Evolutionary conservation across 2,888 invertebrate genomes (phyloP).

Genomic region (Molorchus minor): DNA sequence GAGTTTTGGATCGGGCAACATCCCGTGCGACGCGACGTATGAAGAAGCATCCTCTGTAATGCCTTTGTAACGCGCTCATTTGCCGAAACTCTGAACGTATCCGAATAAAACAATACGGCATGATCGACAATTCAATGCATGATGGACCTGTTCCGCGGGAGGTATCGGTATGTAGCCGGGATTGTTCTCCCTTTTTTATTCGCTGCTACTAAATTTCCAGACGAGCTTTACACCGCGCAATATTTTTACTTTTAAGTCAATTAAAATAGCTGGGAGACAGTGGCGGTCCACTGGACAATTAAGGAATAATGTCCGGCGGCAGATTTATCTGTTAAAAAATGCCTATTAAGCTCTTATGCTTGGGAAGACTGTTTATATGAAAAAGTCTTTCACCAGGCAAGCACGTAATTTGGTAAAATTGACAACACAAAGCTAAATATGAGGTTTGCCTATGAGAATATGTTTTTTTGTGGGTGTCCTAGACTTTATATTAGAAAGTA

Average conservation of each 20-base stretch:
- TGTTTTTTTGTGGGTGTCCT: too few species aligned
- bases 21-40: constrained; percentile 31
- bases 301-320: too few species aligned
- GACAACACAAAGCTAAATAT: too few species aligned
- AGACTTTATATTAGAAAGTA: too few species aligned
- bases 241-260: constrained; percentile 52
- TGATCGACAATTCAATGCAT: constrained; percentile 58
- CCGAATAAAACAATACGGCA: constrained; percentile 56
- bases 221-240: constrained; percentile 47
- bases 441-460: too few species aligned
- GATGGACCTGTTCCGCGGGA: constrained; percentile 54
- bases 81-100: constrained; percentile 58
- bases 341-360: too few species aligned
- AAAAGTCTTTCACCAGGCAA: too few species aligned
- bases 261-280: constrained; percentile 47
- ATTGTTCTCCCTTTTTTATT: constrained; percentile 49
- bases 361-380: too few species aligned
- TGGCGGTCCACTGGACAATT: constrained; percentile 18
- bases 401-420: too few species aligned
- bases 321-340: too few species aligned
- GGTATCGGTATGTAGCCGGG: constrained; percentile 52
- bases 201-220: constrained; percentile 52
- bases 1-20: constrained; percentile 30
- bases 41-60: constrained; percentile 49
- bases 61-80: constrained; percentile 52